Evolutionary conservation across 1,140 invertebrate genomes (phyloP).

Genomic region (Augochlora pura): DNA sequence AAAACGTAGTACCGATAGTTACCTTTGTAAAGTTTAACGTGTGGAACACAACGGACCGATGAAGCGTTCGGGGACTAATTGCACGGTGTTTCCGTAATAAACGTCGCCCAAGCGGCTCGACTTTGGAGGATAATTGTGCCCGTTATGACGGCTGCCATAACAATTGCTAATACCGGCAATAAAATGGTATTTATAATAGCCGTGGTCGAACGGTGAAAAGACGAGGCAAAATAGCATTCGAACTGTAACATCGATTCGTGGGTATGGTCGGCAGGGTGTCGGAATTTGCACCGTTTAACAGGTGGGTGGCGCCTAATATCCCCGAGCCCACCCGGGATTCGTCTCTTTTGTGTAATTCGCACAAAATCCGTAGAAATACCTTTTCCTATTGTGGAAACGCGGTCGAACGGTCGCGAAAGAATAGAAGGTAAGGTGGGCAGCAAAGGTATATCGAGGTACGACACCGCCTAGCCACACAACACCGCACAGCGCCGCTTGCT

Average conservation of each 20-base stretch:
- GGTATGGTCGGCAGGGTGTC: neutral
- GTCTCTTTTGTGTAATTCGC: conserved; percentile 16
- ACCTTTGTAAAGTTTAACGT: neutral
- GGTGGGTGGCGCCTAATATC: conserved; percentile 11
- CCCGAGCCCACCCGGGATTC: neutral
- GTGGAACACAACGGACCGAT: neutral
- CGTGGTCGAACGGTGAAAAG: neutral
- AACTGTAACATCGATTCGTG: neutral
- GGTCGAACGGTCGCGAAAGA: neutral
- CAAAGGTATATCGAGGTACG: neutral
- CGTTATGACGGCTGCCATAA: neutral
- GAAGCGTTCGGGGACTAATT: neutral
- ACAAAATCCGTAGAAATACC: conserved; percentile 10
- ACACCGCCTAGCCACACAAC: too few species aligned
- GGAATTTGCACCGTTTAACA: conserved; percentile 19
- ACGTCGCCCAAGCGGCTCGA: neutral
- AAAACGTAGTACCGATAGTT: too few species aligned
- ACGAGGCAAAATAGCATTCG: neutral
- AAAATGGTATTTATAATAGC: neutral
- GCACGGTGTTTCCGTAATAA: neutral
- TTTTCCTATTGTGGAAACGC: conserved; percentile 22
- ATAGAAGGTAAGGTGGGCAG: neutral
- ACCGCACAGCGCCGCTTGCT: neutral
- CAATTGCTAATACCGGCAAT: neutral
- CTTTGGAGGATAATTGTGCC: neutral